Conservation (phyloP, 2,888 invertebrate genomes). For the Aporophyla nigra region DNA sequence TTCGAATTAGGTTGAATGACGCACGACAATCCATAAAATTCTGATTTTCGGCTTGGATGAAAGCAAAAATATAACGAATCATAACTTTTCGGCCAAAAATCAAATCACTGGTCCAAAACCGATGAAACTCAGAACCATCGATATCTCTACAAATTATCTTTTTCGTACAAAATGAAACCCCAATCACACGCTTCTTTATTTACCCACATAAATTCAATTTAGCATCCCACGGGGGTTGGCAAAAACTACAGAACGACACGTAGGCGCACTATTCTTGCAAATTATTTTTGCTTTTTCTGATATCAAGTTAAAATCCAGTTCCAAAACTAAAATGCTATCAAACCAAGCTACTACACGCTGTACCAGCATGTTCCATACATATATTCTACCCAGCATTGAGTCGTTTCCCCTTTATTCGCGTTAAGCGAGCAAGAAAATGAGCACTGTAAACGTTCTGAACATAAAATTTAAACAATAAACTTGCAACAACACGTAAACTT, state of each 20-base stretch:
- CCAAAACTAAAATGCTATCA: slow-evolving; percentile 5
- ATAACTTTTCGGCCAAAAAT: background rate
- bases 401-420: slow-evolving; percentile 12
- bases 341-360: background rate
- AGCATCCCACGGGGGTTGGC: too few species aligned
- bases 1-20: too few species aligned
- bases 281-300: background rate
- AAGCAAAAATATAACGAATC: too few species aligned
- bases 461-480: slow-evolving; percentile 54
- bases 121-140: too few species aligned
- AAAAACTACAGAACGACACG: background rate
- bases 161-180: background rate
- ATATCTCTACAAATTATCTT: background rate
- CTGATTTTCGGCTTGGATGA: too few species aligned
- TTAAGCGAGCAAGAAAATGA: slow-evolving; percentile 42
- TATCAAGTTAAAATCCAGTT: slow-evolving; percentile 14
- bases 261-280: too few species aligned
- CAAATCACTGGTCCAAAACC: background rate
- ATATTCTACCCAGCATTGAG: slow-evolving; percentile 9
- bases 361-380: slow-evolving; percentile 6
- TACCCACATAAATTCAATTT: too few species aligned
- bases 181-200: background rate
- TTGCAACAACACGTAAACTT: slow-evolving; percentile 16
- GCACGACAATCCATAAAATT: too few species aligned
- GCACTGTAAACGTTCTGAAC: slow-evolving; percentile 19